These are phyloP conservation scores for Pseudorasbora parva DNA, from an alignment of 2,113 vertebrate genomes.

Conservation along the genomic window DNA sequence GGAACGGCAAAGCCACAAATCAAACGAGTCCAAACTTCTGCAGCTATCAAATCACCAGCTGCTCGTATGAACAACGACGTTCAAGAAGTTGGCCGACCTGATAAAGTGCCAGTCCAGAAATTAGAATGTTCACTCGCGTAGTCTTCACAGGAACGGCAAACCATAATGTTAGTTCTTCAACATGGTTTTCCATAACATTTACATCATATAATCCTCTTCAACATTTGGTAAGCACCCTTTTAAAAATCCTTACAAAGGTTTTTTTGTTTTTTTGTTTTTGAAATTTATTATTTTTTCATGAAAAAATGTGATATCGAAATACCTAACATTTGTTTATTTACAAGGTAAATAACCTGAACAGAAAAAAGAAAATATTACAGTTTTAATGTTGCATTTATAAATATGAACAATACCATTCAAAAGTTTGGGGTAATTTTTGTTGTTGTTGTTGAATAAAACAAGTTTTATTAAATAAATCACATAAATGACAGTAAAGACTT, in stretches of 20 bases:
- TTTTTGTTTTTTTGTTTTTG: neutral
- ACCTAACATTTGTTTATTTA: constrained; percentile 42
- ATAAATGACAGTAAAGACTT: neutral
- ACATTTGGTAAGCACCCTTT: constrained; percentile 23
- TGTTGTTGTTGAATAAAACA: neutral
- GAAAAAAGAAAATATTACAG: neutral
- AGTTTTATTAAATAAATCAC: neutral
- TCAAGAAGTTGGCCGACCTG: constrained; percentile 35
- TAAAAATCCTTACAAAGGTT: neutral
- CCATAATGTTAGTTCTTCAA: constrained; percentile 44
- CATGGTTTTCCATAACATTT: constrained; percentile 51
- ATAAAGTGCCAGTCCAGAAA: constrained; percentile 57
- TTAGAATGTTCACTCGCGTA: constrained; percentile 53
- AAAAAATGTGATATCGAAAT: neutral
- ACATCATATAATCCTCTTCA: constrained; percentile 39
- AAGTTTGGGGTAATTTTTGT: neutral
- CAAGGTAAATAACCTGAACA: constrained; percentile 41
- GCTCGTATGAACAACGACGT: constrained; percentile 48
- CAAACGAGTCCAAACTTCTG: constrained; percentile 56
- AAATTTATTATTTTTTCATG: constrained; percentile 34
- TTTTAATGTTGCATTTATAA: neutral
- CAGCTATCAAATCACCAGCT: constrained; percentile 63
- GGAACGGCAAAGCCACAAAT: constrained; percentile 64
- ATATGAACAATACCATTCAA: neutral
- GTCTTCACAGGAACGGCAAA: constrained; percentile 37